Evolutionary conservation across 2,888 invertebrate genomes (phyloP).

Genomic region (Orthosia gracilis): DNA sequence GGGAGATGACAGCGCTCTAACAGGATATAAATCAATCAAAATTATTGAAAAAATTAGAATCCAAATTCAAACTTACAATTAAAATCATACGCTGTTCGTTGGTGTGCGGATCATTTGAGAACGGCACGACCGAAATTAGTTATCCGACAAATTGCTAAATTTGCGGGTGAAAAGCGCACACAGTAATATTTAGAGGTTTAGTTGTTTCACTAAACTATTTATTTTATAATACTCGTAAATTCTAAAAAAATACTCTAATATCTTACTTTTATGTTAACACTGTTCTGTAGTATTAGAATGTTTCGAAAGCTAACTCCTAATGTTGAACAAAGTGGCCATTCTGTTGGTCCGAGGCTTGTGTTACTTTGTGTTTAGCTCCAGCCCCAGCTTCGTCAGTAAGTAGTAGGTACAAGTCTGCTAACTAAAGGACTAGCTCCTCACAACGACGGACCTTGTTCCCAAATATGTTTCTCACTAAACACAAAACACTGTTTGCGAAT

Average conservation of each 20-base stretch:
- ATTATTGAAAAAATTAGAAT: too few relatives aligned
- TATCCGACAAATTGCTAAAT: too few relatives aligned
- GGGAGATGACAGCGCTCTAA: too few relatives aligned
- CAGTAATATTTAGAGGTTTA: not conserved
- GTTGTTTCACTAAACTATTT: not conserved
- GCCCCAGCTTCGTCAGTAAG: slow-evolving; percentile 22
- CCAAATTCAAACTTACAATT: too few relatives aligned
- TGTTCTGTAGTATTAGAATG: slow-evolving; percentile 12
- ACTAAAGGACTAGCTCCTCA: slow-evolving; percentile 21
- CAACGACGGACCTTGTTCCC: slow-evolving; percentile 12
- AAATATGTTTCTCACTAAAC: slow-evolving; percentile 28
- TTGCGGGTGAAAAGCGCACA: too few relatives aligned
- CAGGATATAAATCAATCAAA: too few relatives aligned
- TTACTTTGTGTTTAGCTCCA: slow-evolving; percentile 65
- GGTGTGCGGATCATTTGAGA: too few relatives aligned
- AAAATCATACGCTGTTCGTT: too few relatives aligned
- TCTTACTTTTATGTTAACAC: not conserved
- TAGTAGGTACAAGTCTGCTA: slow-evolving; percentile 32
- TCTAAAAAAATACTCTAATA: not conserved
- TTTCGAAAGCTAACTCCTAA: slow-evolving; percentile 20
- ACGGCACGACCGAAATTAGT: too few relatives aligned
- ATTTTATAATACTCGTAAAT: too few relatives aligned
- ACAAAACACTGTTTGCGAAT: slow-evolving; percentile 12
- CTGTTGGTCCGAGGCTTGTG: slow-evolving; percentile 44
- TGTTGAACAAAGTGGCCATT: slow-evolving; percentile 27